Evolutionary conservation across 2,888 invertebrate genomes (phyloP).

Genomic region (Priocnemis perturbator): DNA sequence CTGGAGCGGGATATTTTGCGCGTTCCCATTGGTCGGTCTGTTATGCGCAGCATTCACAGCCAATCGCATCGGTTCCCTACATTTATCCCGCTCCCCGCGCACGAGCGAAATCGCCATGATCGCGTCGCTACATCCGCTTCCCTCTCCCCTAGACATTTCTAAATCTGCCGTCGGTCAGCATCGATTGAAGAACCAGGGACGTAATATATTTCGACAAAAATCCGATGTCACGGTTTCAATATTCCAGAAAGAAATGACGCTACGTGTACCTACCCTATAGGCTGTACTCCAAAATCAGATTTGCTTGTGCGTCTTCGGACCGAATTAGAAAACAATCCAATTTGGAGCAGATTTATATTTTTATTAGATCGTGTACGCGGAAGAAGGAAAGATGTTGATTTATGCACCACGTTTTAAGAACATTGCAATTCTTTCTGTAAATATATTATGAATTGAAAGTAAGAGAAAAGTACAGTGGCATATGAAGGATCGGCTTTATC

Average conservation of each 20-base stretch:
- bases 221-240: not conserved
- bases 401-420: too few species aligned
- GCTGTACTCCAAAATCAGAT: too few species aligned
- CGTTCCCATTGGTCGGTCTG: constrained; percentile 53
- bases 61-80: constrained; percentile 43
- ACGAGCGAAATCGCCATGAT: constrained; percentile 32
- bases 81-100: constrained; percentile 42
- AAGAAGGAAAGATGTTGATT: too few species aligned
- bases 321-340: too few species aligned
- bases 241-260: not conserved
- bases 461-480: too few species aligned
- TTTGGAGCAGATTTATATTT: too few species aligned
- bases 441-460: too few species aligned
- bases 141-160: constrained; percentile 26
- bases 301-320: too few species aligned
- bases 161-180: constrained; percentile 39
- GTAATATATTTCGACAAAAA: constrained; percentile 26
- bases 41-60: constrained; percentile 33
- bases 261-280: too few species aligned
- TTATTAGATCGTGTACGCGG: too few species aligned
- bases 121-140: constrained; percentile 37
- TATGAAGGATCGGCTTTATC: too few species aligned
- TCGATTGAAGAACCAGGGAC: constrained; percentile 56
- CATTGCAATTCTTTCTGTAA: too few species aligned
- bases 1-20: constrained; percentile 47